phyloP scores from a whole-genome alignment of 2,797 vertebrate species.

The Champsocephalus esox region DNA sequence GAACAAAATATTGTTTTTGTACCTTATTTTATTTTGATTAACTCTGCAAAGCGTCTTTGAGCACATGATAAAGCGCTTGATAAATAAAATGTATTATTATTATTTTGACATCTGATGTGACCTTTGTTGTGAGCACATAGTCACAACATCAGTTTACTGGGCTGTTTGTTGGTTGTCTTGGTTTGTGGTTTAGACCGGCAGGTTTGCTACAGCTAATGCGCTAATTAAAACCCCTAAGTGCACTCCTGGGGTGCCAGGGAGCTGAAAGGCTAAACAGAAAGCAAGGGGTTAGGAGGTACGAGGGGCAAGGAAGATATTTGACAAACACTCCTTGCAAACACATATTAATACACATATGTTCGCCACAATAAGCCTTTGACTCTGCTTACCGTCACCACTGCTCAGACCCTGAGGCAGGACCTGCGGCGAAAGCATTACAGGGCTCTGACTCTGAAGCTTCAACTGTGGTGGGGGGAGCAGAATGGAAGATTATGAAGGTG shows the following conservation, averaged over 20 bases:
- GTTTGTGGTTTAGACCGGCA: slow-evolving; percentile 2
- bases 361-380: slow-evolving; percentile 60
- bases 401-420: slow-evolving; percentile 68
- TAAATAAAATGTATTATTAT: too few species aligned
- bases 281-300: slow-evolving; percentile 8
- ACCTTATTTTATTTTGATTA: too few species aligned
- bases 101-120: slow-evolving; percentile 27
- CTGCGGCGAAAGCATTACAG: slow-evolving; percentile 69
- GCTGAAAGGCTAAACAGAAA: slow-evolving; percentile 18
- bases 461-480: slow-evolving; percentile 28
- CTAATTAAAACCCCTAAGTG: slow-evolving; percentile 43
- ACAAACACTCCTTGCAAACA: slow-evolving; percentile 34
- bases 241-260: slow-evolving; percentile 10
- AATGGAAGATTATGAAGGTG: slow-evolving; percentile 56
- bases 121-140: slow-evolving; percentile 29
- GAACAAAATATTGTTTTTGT: not conserved
- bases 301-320: slow-evolving; percentile 15
- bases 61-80: too few species aligned
- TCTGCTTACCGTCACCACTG: slow-evolving; percentile 50
- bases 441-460: slow-evolving; percentile 59
- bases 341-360: slow-evolving; percentile 62
- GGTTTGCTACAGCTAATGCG: slow-evolving; percentile 3
- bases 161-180: slow-evolving; percentile 25
- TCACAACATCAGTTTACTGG: slow-evolving; percentile 19
- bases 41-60: too few species aligned